These are phyloP conservation scores for Caenorhabditis zanzibari DNA, from an alignment of 2,888 invertebrate genomes.

Conservation along the genomic window DNA sequence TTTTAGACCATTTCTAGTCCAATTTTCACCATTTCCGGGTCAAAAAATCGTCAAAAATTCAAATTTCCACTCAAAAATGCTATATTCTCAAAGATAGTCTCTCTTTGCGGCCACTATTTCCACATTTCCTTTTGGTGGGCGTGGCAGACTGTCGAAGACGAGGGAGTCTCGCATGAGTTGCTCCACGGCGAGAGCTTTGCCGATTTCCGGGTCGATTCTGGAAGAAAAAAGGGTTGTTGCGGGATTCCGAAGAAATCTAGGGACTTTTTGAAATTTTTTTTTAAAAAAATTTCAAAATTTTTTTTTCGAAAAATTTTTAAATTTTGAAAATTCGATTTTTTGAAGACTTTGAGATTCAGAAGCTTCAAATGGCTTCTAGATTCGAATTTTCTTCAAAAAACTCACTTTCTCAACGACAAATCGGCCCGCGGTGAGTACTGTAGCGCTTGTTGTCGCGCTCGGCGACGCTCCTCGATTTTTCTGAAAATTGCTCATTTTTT, in stretches of 20 bases:
- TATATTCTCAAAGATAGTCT: constrained; percentile 63
- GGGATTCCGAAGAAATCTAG: too few species aligned
- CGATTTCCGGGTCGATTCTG: constrained; percentile 72
- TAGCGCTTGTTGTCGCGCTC: constrained; percentile 60
- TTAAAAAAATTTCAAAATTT: background rate
- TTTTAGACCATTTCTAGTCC: too few species aligned
- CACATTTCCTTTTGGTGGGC: constrained; percentile 65
- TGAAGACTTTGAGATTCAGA: too few species aligned
- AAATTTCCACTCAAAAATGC: background rate
- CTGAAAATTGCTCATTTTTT: constrained; percentile 59
- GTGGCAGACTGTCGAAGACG: constrained; percentile 69
- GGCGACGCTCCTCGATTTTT: constrained; percentile 67
- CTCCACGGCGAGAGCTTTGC: constrained; percentile 71
- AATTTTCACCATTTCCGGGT: background rate
- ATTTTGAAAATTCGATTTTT: too few species aligned
- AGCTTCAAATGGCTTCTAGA: too few species aligned
- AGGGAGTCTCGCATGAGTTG: constrained; percentile 67
- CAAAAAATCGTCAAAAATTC: background rate
- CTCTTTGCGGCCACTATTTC: constrained; percentile 70
- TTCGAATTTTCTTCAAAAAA: constrained; percentile 1
- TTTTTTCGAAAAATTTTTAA: background rate
- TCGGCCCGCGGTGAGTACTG: constrained; percentile 64
- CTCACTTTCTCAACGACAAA: constrained; percentile 64
- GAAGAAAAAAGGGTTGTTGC: too few species aligned
- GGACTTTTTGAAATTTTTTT: background rate